These are phyloP conservation scores for Gallinago media DNA, from an alignment of 2,113 vertebrate genomes.

Conservation along the genomic window DNA sequence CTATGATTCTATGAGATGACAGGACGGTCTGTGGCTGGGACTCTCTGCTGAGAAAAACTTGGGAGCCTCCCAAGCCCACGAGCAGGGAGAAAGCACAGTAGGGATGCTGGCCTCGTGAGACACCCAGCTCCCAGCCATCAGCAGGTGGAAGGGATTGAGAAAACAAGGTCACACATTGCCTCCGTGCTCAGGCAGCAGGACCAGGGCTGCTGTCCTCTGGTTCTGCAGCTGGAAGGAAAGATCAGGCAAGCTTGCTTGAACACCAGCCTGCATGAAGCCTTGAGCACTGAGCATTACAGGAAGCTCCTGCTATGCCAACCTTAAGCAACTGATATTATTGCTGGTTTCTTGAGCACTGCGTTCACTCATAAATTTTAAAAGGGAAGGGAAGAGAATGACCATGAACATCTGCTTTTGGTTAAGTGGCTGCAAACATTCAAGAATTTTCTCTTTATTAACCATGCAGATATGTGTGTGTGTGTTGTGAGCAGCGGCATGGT, in stretches of 20 bases:
- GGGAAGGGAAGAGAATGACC: background rate
- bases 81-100: background rate
- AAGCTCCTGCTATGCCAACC: background rate
- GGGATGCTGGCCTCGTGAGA: background rate
- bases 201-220: background rate
- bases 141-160: background rate
- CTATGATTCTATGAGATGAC: background rate
- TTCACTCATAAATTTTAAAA: background rate
- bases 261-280: background rate
- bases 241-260: constrained; percentile 3
- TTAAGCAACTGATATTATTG: background rate
- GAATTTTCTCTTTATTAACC: background rate
- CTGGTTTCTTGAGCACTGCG: background rate
- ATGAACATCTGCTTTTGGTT: background rate
- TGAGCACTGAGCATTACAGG: background rate
- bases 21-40: background rate
- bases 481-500: background rate
- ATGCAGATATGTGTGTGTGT: accelerated
- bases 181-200: background rate
- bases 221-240: constrained; percentile 3
- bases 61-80: background rate
- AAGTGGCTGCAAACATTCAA: background rate
- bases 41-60: background rate
- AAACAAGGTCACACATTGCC: background rate
- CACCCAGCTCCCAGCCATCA: background rate